These are phyloP conservation scores for Amiota mariae DNA, from an alignment of 2,888 invertebrate species.

Conservation along the genomic window DNA sequence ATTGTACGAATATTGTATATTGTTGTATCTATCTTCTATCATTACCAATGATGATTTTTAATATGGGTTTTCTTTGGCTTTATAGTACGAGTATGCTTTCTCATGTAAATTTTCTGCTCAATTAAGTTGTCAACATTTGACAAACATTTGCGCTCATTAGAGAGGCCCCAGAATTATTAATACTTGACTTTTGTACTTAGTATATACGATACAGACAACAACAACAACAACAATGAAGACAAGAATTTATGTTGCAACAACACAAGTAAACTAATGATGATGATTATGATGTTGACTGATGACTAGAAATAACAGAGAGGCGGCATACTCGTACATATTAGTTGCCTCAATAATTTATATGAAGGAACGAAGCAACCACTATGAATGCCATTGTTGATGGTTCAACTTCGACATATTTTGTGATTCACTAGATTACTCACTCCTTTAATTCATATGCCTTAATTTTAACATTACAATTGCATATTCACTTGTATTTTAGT, in stretches of 20 bases:
- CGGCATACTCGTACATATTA: no score
- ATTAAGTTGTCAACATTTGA: slow-evolving; percentile 63
- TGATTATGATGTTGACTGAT: slow-evolving; percentile 20
- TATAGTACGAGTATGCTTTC: slow-evolving; percentile 21
- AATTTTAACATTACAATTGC: not conserved
- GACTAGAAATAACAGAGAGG: not conserved
- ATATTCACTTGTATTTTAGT: not conserved
- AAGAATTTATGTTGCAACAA: not conserved
- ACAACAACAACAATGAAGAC: slow-evolving; percentile 5
- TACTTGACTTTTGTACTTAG: slow-evolving; percentile 47
- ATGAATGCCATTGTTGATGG: no score
- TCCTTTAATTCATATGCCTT: not conserved
- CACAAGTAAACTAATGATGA: slow-evolving; percentile 2
- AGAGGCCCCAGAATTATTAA: slow-evolving; percentile 58
- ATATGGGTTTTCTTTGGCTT: not conserved
- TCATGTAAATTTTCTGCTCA: slow-evolving; percentile 60
- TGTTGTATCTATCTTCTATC: no score
- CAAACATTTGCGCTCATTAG: slow-evolving; percentile 65
- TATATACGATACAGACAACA: not conserved
- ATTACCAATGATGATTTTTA: no score
- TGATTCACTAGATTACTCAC: not conserved
- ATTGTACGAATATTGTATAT: no score
- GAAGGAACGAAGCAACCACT: no score
- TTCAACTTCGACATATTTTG: no score
- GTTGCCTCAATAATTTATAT: no score